Evolutionary conservation across 2,888 invertebrate genomes (phyloP).

Genomic region (Drosophila infuscata): DNA sequence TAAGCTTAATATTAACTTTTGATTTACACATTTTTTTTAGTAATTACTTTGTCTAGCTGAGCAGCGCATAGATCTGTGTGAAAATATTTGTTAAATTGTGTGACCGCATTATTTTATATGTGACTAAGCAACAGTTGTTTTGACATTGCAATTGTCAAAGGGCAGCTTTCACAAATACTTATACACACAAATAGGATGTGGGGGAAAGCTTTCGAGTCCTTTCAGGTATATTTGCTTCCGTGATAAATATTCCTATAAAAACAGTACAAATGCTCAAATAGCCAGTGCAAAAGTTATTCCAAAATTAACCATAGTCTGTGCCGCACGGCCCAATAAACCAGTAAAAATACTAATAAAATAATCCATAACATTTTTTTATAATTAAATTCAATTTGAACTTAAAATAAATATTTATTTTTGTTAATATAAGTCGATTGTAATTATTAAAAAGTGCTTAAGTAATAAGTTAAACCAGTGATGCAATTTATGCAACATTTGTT

Average conservation of each 20-base stretch:
- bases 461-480: neutral
- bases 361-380: neutral
- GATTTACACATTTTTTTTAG: neutral
- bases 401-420: neutral
- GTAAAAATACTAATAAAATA: neutral
- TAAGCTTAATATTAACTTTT: neutral
- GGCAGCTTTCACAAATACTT: conserved; percentile 48
- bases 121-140: conserved; percentile 60
- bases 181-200: conserved; percentile 52
- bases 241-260: conserved; percentile 29
- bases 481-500: neutral
- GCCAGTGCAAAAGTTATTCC: conserved; percentile 30
- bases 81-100: neutral
- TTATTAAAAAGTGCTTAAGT: neutral
- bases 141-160: conserved; percentile 43
- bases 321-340: conserved; percentile 21
- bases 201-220: conserved; percentile 56
- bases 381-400: neutral
- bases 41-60: neutral
- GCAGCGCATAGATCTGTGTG: neutral
- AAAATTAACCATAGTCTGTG: conserved; percentile 26
- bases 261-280: conserved; percentile 40
- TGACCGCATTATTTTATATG: neutral
- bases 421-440: neutral
- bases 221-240: conserved; percentile 42